Conservation (phyloP, 2,797 vertebrate genomes). For the Sebastolobus alascanus region DNA sequence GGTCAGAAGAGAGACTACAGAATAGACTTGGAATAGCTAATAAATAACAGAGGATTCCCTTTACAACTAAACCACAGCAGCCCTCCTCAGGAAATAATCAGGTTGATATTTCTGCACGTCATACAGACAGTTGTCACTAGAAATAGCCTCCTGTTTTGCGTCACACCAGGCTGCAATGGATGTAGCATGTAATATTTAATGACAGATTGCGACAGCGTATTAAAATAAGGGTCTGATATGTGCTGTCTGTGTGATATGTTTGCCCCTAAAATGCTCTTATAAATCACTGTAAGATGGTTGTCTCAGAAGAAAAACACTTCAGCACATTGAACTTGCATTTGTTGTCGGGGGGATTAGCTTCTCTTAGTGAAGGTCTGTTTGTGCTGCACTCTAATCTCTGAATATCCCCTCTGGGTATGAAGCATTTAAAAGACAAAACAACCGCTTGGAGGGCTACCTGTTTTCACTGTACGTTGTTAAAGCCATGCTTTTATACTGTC, state of each 20-base stretch:
- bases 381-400: neutral
- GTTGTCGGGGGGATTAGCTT: neutral
- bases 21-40: constrained; percentile 1
- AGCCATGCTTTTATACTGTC: neutral
- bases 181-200: constrained; percentile 31
- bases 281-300: constrained; percentile 7
- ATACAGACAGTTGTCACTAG: constrained; percentile 13
- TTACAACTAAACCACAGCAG: constrained; percentile 24
- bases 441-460: neutral
- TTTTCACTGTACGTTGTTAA: neutral
- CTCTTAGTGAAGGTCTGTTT: neutral
- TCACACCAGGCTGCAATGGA: constrained; percentile 24
- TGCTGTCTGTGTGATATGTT: constrained; percentile 7
- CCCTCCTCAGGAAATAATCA: constrained; percentile 6
- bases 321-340: neutral
- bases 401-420: neutral
- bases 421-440: neutral
- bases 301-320: neutral
- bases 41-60: constrained; percentile 16
- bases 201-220: constrained; percentile 11
- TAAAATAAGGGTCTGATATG: constrained; percentile 28
- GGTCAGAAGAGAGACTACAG: neutral
- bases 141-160: constrained; percentile 27
- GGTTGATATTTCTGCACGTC: constrained; percentile 15
- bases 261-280: constrained; percentile 3